Base-by-base conservation (phyloP, 2,888 invertebrate genomes). In the Metacarcinus magister region DNA sequence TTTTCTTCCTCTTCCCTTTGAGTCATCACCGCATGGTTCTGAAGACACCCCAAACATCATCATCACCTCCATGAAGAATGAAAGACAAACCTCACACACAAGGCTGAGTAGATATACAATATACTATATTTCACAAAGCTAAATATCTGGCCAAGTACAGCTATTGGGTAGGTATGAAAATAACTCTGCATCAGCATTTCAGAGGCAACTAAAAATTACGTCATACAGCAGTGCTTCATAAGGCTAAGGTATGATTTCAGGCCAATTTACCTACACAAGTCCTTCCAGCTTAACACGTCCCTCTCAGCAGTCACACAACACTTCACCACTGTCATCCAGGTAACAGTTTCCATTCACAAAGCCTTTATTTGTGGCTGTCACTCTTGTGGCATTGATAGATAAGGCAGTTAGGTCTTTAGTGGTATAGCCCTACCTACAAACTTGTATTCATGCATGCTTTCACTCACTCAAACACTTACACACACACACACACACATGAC, bases 151-250 rank as follows among this genome's bases (percentile, higher is more conserved):
- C 93, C 95, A 93, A 87, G 54, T 60, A 87, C 60, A 93, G 90
- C 93, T 60, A 48, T 67, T 89, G 95, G 89, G 43, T 93, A 93
- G 93, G 93, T 95, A 95, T 93, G 93, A 95, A 95, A 95, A 95
- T 95, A 95, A 95, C 95, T 95, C 95, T 95, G 95, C 93, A 93
- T 95, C 93, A 95, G 92, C 95, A 95, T 75, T 95, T 92, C 28
- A 75, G 44, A 95, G 92, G 92, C 43, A 93, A 95, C 95, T 48
- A 92, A 54, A 10, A 93, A 95, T 90, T 60, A 90, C 60, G 43
- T 75, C 10, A 94, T 54, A 90, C 90, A 90, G 94, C 90, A 94
- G 90, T 94, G 90, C 44, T 90, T 90, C 43, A 91, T 94, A 94
- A 91, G 94, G 90, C 90, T 90, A 90, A 94, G 90, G 60, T 54